Evolutionary conservation across 2,113 vertebrate species (phyloP), one percentile per base, ranked within the genome.

Genomic region (Nestor notabilis): DNA sequence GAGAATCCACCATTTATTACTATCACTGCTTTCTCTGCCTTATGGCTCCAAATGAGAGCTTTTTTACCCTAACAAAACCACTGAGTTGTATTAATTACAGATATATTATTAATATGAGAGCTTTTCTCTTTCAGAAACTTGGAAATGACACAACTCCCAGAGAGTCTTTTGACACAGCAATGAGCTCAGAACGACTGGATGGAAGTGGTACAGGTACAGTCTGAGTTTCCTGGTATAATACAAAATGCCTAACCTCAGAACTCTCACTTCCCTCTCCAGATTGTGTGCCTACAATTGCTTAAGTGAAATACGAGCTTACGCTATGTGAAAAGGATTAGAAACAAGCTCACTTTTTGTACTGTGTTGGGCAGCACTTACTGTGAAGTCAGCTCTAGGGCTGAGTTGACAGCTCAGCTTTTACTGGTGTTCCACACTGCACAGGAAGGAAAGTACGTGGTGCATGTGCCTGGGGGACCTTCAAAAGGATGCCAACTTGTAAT

Each of bases 111-210:
- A 89, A 92, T 72, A 82, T 39, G 33, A 89, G 55, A 65, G 31
- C 13, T 74, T 92, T 72, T 94, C 37, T 91, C n/a, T 97, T 93
- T 82, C 93, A 99, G 99, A 98, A 98, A 91, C 92, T 98, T 37
- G 98, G 97, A 43, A 98, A 97, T 77, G 98, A 98, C 29, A 35
- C 87, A 6, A 7, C 81, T 82, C 55, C 86, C 93, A 98, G 97
- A 96, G 98, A 98, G 31, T 86, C 93, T 74, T 91, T 95, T 66
- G 98, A 98, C n/a, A 56, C 97, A 47, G 72, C 89, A 7, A 75
- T 97, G 82, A 98, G 96, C 89, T 95, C 97, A 17, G 99, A 99
- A 72, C 98, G 98, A 79, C 87, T 96, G 58, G 99, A 99, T 37
- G 98, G 98, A 97, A 97, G 97, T 66, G 94, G 98, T 68, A 84